Percentiles rank a stretch among this genome's conserved stretches.
phyloP scores from a whole-genome alignment of 2,888 invertebrate genomes.

The Eupithecia subfuscata region DNA sequence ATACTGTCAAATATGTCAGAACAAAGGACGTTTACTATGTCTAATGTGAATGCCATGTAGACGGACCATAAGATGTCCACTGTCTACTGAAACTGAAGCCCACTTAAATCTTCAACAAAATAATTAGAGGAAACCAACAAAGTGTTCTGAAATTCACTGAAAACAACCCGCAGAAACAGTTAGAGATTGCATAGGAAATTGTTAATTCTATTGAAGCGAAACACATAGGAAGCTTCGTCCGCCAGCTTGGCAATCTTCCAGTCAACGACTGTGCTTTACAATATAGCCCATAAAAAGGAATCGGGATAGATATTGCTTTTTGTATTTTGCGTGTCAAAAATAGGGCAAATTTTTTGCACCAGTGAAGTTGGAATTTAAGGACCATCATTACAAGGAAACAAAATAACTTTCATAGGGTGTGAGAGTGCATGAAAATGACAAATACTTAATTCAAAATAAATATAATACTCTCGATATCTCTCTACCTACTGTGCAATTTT shows the following conservation, averaged over 20 bases:
- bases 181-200: slow-evolving; percentile 64
- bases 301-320: slow-evolving; percentile 35
- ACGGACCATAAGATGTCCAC: neutral
- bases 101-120: neutral
- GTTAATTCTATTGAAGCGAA: slow-evolving; percentile 76
- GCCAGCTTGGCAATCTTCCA: slow-evolving; percentile 74
- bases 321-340: slow-evolving; percentile 32
- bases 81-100: neutral
- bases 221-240: slow-evolving; percentile 70
- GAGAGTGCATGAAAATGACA: neutral
- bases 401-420: neutral
- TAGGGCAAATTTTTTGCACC: slow-evolving; percentile 1
- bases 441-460: too few relatives aligned
- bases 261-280: slow-evolving; percentile 75
- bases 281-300: slow-evolving; percentile 43
- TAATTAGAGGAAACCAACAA: slow-evolving; percentile 20
- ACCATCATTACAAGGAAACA: neutral
- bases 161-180: slow-evolving; percentile 45
- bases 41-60: neutral
- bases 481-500: too few relatives aligned
- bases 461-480: too few relatives aligned
- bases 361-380: neutral
- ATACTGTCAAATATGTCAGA: neutral
- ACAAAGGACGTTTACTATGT: neutral
- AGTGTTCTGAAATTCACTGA: slow-evolving; percentile 50